Base-by-base conservation (phyloP, 2,888 invertebrate genomes). In the Drosophila histrio region DNA sequence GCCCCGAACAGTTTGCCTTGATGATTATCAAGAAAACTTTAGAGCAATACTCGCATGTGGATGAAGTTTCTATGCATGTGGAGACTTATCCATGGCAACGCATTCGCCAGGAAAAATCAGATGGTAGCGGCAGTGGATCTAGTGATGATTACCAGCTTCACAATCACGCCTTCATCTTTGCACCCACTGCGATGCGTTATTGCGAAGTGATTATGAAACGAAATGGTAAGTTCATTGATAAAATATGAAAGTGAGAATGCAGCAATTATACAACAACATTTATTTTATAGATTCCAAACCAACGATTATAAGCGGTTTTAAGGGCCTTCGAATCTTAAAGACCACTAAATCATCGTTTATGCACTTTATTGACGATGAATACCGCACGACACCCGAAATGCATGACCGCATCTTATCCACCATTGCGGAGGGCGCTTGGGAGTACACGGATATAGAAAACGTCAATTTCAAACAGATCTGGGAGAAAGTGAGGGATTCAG, bases 61-160 rank as follows among this genome's bases (percentile, higher is more conserved):
- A 30, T 0, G 46, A 30, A 19, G 4, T 46, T 11, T 46, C 46
- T 2, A 19, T 46, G 30, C 9, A 30, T 6, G 8, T 46, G 2
- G 46, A 46, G n/a, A 30, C 46, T 19, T 46, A 30, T 19, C 46
- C 46, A 13, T 46, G 46, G 46, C 17, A 30, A 30, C 46, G 46
- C n/a, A 30, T 46, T 28, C 26, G 21, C 1, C 46, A 46, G n/a
- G 46, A 46, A 7, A 19, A 6, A n/a, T 6, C 19, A 3, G 26
- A 17, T 6, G 6, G 13, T 22, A 41, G 13, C n/a, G 3, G n/a
- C 30, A 30, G 13, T 13, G 41, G 13, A 13, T 17, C 26, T 2
- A 17, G 9, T 17, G 17, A 28, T 0, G 28, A n/a, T 19, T 44
- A 19, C 17, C 17, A 28, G 19, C 30, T 19, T 19, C 38, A 46